These are phyloP conservation scores for Agrochola lychnidis DNA, from an alignment of 2,888 invertebrate species.

Conservation along the genomic window DNA sequence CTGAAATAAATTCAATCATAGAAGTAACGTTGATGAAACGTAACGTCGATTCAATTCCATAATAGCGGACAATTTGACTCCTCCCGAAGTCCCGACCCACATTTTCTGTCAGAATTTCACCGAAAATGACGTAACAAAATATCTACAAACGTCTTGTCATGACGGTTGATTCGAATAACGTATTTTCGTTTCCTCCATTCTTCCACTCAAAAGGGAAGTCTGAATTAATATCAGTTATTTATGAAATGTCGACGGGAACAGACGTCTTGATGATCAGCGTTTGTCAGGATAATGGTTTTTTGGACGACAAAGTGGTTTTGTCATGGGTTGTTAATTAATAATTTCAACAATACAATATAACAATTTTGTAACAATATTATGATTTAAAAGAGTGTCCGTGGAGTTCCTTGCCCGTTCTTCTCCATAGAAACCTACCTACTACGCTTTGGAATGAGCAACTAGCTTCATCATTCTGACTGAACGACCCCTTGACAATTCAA, in stretches of 20 bases:
- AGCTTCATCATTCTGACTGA: no score
- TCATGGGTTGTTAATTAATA: constrained; percentile 58
- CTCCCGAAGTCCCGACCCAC: constrained; percentile 32
- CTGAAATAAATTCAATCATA: constrained; percentile 62
- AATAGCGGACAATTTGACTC: constrained; percentile 64
- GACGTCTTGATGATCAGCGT: constrained; percentile 61
- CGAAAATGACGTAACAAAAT: constrained; percentile 63
- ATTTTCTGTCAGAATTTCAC: constrained; percentile 60
- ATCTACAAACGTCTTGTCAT: constrained; percentile 67
- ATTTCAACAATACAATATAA: no score
- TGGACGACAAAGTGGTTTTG: constrained; percentile 36
- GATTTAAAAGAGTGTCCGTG: no score
- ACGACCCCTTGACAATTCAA: no score
- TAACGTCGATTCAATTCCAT: constrained; percentile 64
- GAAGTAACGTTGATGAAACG: constrained; percentile 61
- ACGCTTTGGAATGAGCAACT: no score
- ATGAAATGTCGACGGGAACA: constrained; percentile 59
- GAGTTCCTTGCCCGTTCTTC: no score
- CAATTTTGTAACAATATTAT: no score
- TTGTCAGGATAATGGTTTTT: constrained; percentile 51
- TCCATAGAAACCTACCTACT: no score
- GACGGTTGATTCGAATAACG: constrained; percentile 60
- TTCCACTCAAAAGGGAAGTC: constrained; percentile 51
- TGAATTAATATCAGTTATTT: constrained; percentile 68
- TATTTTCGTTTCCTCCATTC: constrained; percentile 61